Base-by-base conservation (phyloP, 2,797 vertebrate genomes). In the Buphagus erythrorhynchus region DNA sequence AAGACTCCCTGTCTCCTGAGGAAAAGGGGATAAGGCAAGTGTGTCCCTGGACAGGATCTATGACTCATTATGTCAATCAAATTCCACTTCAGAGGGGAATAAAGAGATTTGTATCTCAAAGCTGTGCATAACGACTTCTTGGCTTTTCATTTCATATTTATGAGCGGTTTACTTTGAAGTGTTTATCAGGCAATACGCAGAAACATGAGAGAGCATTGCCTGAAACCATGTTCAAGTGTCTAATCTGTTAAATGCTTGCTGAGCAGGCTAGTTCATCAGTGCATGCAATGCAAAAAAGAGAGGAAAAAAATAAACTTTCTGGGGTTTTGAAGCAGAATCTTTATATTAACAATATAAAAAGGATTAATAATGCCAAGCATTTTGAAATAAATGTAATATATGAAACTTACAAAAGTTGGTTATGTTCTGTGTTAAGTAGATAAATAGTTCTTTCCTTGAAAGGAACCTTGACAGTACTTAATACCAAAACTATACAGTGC, bases 51-150 rank as follows among this genome's bases (percentile, higher is more conserved):
- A 98, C 98, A 97, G 98, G 98, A 98, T 98, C 98, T 98, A 97
- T 98, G 98, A 98, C 98, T 98, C 98, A 98, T 98, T 98, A 98
- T 98, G 98, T 98, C 98, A 98, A 98, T 98, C 98, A 98, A 98
- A 98, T 95, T 93, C 96, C 97, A 98, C 98, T 98, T 98, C 98
- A 98, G 98, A 98, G 95, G 98, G 98, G 98, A 98, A 98, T 98
- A 98, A 98, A 98, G 98, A 98, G 98, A 98, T 98, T 98, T 98
- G 98, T 98, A 98, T 98, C 98, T 98, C 97, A 98, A 98, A 98
- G 98, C 98, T 97, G 97, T 97, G 95, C 98, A 97, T 98, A 98
- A 98, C 98, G 97, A 98, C 98, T 98, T 98, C 97, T 97, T 93
- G 42, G 97, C 98, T 98, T 98, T 98, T 98, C 98, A 98, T 98